Conservation (phyloP, 2,113 vertebrate species). For the Columbina picui region DNA sequence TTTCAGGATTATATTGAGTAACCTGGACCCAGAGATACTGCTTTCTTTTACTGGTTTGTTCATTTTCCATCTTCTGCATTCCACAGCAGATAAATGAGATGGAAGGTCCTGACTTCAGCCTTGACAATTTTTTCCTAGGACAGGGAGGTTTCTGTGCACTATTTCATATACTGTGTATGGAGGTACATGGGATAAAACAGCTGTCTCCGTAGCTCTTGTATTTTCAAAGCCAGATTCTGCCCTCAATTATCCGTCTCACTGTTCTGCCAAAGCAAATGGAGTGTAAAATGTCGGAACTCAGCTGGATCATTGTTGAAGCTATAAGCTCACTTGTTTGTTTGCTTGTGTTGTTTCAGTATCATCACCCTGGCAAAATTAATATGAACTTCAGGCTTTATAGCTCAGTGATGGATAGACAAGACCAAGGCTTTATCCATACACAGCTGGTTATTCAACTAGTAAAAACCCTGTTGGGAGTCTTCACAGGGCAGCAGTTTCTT, state of each 20-base stretch:
- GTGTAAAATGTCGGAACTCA: not conserved
- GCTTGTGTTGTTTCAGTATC: not conserved
- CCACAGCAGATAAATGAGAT: not conserved
- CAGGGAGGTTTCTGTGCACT: not conserved
- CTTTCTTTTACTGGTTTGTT: not conserved
- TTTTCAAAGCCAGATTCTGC: not conserved
- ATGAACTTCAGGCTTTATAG: not conserved
- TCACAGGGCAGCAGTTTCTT: not conserved
- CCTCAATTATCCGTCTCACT: not conserved
- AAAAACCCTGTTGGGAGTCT: not conserved
- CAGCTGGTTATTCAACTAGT: not conserved
- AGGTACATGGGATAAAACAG: not conserved
- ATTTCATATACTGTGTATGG: accelerated
- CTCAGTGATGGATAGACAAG: not conserved
- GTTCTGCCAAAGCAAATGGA: not conserved
- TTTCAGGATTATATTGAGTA: not conserved
- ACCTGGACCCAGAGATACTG: not conserved
- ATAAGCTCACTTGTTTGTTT: not conserved
- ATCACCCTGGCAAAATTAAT: not conserved
- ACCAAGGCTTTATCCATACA: not conserved
- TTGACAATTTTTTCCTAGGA: not conserved
- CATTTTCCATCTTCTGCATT: not conserved
- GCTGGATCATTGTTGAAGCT: not conserved
- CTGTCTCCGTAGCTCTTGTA: not conserved
- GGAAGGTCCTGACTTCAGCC: not conserved